Base-by-base conservation (phyloP, 2,888 invertebrate genomes). In the Synergus umbraculus region DNA sequence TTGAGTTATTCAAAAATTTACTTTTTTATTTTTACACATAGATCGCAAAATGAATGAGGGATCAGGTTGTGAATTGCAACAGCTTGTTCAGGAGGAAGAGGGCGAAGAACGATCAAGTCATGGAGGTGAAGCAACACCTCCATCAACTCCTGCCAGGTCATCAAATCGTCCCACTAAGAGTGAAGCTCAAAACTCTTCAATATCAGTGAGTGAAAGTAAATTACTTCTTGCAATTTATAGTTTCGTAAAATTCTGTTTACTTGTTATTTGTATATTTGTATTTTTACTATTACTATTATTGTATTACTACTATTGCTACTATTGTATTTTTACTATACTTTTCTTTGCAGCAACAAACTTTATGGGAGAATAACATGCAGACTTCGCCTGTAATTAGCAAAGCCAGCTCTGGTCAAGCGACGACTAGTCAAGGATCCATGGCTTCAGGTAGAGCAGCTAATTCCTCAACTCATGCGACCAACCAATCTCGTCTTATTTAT, bases 1-100 rank as follows among this genome's bases (percentile, higher is more conserved):
- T 29, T 29, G 29, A 29, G 29, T 43, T n/a, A 65, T 10, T n/a
- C 3, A 41, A 65, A n/a, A 41, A 5, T 65, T 2, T 65, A 8
- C 8, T 43, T 43, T 37, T 37, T 15, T 15, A 46, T 46, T 49
- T 22, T 7, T 18, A 37, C 22, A 22, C 12, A 49, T 49, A 69
- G 69, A 49, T 69, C 46, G 1, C 12, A 85, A 81, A 22, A 93
- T 93, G 93, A 89, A 89, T 64, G 92, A 92, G 80, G 88, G 87
- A 77, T 90, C 92, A 54, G 91, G 92, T 81, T 92, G 91, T 80
- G 93, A 93, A 83, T 83, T 93, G 37, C 92, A 93, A 76, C 93
- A 93, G 80, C 85, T 93, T 44, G 93, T 93, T 10, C 92, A 92
- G 60, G 91, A 92, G 78, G 93, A 93, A 66, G 93, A 93, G 83